phyloP scores from a whole-genome alignment of 2,797 vertebrate genomes.

The Helarctos malayanus region DNA sequence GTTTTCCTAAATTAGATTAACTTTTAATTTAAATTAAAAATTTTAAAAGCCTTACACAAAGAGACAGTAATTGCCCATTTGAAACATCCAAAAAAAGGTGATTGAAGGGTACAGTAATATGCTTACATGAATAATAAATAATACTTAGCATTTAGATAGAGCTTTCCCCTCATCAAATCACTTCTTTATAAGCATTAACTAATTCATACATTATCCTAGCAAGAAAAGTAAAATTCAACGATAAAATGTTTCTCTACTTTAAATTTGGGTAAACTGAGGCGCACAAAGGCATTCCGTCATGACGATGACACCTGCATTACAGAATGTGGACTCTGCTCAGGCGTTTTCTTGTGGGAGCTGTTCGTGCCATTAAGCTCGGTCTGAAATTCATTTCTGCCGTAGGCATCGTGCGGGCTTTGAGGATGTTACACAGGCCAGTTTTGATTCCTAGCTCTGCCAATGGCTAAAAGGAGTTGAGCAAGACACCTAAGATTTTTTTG shows the following conservation, averaged over 20 bases:
- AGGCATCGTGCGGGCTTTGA: background rate
- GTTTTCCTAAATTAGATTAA: slow-evolving; percentile 87
- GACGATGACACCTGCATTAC: background rate
- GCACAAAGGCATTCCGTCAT: background rate
- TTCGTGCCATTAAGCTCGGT: background rate
- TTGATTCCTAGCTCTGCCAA: background rate
- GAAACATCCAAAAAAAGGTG: slow-evolving; percentile 86
- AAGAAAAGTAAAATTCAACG: slow-evolving; percentile 71
- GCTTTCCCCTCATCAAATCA: slow-evolving; percentile 82
- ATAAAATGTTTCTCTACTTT: slow-evolving; percentile 41
- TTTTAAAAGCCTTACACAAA: slow-evolving; percentile 85
- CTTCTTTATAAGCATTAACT: slow-evolving; percentile 81
- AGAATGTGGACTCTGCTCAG: background rate
- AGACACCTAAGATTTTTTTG: background rate
- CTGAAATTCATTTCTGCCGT: slow-evolving; percentile 45
- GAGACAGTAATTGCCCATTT: slow-evolving; percentile 86
- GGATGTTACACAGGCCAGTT: background rate
- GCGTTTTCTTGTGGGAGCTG: background rate
- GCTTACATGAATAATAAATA: slow-evolving; percentile 87
- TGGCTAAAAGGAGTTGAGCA: background rate
- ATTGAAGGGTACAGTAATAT: slow-evolving; percentile 86
- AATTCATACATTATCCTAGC: slow-evolving; percentile 75
- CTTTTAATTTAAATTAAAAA: slow-evolving; percentile 87
- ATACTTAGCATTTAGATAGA: slow-evolving; percentile 86
- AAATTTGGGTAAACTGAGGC: slow-evolving; percentile 79